A percentile compares a stretch with the other conserved stretches of the same genome.
Conservation (phyloP, 2,888 invertebrate species). For the Melanchra persicariae region DNA sequence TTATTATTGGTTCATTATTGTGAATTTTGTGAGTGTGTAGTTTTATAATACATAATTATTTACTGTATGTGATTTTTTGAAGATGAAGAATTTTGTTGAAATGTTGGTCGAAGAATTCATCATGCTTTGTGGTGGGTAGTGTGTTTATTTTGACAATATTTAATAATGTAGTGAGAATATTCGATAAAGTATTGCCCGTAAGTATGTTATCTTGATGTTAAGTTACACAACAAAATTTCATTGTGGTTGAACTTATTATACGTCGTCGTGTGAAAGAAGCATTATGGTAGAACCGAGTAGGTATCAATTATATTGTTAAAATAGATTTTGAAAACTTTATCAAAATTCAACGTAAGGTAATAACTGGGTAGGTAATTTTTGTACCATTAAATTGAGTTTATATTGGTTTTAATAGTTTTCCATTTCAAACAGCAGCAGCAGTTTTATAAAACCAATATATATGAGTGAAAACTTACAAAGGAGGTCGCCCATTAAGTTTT, state of each 20-base stretch:
- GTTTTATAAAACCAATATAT: not conserved
- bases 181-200: not conserved
- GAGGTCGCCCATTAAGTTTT: not conserved
- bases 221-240: too few relatives aligned
- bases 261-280: too few relatives aligned
- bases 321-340: conserved; percentile 6
- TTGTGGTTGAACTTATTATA: too few relatives aligned
- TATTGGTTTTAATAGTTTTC: not conserved
- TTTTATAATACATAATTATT: conserved; percentile 21
- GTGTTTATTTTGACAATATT: conserved; percentile 14
- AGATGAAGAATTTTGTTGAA: conserved; percentile 54
- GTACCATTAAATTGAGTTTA: not conserved
- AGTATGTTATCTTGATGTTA: too few relatives aligned
- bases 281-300: too few relatives aligned
- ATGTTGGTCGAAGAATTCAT: conserved; percentile 42
- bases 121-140: conserved; percentile 57
- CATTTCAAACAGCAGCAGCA: not conserved
- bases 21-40: conserved; percentile 40
- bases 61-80: conserved; percentile 38
- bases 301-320: not conserved
- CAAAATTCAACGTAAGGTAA: not conserved
- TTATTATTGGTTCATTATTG: conserved; percentile 58
- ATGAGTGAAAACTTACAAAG: not conserved
- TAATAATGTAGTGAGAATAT: not conserved
- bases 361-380: not conserved